Conservation (phyloP, 2,113 vertebrate species). For the Erythrocercus mccallii region DNA sequence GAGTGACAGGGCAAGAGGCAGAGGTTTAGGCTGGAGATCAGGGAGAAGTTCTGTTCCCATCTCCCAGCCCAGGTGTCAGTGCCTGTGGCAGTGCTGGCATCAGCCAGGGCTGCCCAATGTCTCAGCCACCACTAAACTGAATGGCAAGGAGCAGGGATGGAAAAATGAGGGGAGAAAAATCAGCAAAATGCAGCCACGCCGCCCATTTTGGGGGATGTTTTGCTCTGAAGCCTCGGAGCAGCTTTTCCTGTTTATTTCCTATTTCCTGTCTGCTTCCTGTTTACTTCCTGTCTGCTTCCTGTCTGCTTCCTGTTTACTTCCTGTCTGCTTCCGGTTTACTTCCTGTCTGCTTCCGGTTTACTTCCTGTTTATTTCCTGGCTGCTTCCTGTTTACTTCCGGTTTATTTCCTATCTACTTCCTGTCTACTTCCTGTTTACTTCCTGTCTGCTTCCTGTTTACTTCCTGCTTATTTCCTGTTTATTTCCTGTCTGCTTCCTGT, state of each 20-base stretch:
- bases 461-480: no score
- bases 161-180: neutral
- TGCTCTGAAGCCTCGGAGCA: accelerated
- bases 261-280: no score
- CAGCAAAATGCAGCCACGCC: accelerated
- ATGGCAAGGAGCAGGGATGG: accelerated
- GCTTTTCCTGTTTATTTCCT: accelerated
- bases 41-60: neutral
- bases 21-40: accelerated
- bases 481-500: no score
- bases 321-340: no score
- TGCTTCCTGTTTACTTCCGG: no score
- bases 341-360: no score
- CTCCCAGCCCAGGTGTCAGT: neutral
- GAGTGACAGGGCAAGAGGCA: neutral
- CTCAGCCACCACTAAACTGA: neutral
- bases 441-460: no score
- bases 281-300: no score
- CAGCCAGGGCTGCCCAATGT: accelerated
- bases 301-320: no score
- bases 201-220: neutral
- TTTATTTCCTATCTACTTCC: no score
- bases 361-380: no score
- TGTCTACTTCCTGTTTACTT: no score
- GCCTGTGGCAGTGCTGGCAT: neutral